Base-by-base conservation (phyloP, 2,113 vertebrate species). In the Rhagologus leucostigma region DNA sequence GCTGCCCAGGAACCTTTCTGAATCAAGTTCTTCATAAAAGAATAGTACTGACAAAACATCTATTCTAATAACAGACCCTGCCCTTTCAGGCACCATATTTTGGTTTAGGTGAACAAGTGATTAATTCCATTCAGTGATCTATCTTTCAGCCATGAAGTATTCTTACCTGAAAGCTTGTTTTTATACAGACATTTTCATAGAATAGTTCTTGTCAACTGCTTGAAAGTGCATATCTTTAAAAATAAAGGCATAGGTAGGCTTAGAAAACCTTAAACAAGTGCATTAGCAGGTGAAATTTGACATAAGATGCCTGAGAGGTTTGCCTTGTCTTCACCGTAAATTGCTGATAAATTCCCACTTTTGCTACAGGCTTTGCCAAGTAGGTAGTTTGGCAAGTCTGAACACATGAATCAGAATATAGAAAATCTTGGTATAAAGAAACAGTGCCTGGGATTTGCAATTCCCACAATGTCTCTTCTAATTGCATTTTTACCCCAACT, bases 401-500 rank as follows among this genome's bases (percentile, higher is more conserved):
- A 93, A 90, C 74, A 83, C 32, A 71, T 39, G 24, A 60, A 86
- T 78, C n/a, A 56, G 78, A 96, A 74, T 47, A 75, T 3, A 90
- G 55, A 85, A 94, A 94, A 59, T 59, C 79, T 75, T 81, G 8
- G 37, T 84, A 69, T 39, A 87, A 93, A 90, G 70, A 84, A 95
- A 64, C 16, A 35, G 35, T 68, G 60, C 30, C 49, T 77, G 30
- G 35, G 42, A 93, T 86, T 68, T 82, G 35, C 42, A 23, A 37
- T 85, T 96, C 86, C 69, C 92, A 89, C 65, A 81, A 52, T 70
- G 37, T 79, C 67, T 87, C 53, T 63, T 65, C n/a, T 95, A 95
- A 97, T 95, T 96, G 77, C 65, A 55, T 88, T 71, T 83, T 92
- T 81, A 77, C 60, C 81, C 70, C 81, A 67, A 26, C 74, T 69